A percentile compares a stretch with the other conserved stretches of the same genome.
These are phyloP conservation scores for Bathynomus jamesi DNA, from an alignment of 1,140 invertebrate genomes.

Conservation along the genomic window DNA sequence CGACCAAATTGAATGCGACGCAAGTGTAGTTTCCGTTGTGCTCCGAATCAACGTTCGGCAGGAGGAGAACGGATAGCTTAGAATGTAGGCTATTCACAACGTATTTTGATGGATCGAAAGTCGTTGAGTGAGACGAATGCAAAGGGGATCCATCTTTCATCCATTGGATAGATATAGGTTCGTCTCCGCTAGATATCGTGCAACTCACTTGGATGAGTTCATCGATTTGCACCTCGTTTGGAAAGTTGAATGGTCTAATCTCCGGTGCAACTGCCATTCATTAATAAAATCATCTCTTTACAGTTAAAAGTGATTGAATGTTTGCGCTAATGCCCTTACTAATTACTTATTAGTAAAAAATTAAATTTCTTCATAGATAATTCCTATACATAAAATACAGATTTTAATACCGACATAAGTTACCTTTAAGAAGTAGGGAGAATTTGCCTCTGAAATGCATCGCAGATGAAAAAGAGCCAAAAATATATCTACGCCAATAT, in stretches of 20 bases:
- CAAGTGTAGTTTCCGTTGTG: conserved; percentile 42
- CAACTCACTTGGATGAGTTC: conserved; percentile 33
- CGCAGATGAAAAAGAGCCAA: too few relatives aligned
- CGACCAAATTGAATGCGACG: conserved; percentile 39
- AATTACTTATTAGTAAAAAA: too few relatives aligned
- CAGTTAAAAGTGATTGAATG: background rate
- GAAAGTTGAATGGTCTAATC: conserved; percentile 31
- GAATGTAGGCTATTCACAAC: conserved; percentile 16
- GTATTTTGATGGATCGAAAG: conserved; percentile 39
- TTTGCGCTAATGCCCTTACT: too few relatives aligned
- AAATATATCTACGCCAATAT: too few relatives aligned
- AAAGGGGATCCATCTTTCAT: conserved; percentile 43
- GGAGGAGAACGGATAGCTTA: conserved; percentile 32
- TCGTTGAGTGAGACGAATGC: conserved; percentile 40
- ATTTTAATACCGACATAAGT: background rate
- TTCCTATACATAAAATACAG: background rate
- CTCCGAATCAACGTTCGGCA: conserved; percentile 33
- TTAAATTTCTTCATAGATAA: too few relatives aligned
- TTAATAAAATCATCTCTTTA: conserved; percentile 2
- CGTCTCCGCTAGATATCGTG: conserved; percentile 41
- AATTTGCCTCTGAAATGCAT: background rate
- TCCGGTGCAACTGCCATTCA: conserved; percentile 24
- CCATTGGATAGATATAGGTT: conserved; percentile 45
- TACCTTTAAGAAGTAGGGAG: background rate
- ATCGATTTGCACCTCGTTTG: conserved; percentile 27